Percentiles rank a stretch among this genome's conserved stretches.
phyloP scores from a whole-genome alignment of 2,797 vertebrate genomes.

The Myotis findleyi region DNA sequence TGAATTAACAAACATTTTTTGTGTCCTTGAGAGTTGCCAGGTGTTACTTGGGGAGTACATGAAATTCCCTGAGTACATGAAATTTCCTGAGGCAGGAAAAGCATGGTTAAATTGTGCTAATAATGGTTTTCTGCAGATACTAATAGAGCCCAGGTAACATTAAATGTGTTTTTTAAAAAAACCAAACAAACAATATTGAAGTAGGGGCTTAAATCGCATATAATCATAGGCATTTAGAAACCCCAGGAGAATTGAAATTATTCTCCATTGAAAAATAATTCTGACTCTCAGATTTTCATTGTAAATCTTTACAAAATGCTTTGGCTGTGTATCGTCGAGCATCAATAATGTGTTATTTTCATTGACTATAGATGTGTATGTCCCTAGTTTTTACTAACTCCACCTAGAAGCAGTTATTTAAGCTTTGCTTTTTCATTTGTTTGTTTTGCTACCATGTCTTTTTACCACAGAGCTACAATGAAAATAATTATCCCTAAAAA shows the following conservation, averaged over 20 bases:
- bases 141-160: background rate
- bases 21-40: background rate
- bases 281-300: background rate
- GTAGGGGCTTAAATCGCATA: background rate
- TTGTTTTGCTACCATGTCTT: background rate
- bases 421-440: background rate
- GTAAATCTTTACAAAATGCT: background rate
- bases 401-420: conserved; percentile 27
- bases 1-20: conserved; percentile 39
- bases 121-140: background rate
- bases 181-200: background rate
- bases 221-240: conserved; percentile 33
- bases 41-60: background rate
- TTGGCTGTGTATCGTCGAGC: background rate
- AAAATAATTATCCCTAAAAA: conserved; percentile 32
- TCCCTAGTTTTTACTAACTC: background rate
- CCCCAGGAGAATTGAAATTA: background rate
- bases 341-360: conserved; percentile 37
- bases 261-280: conserved; percentile 51
- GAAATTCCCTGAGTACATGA: background rate
- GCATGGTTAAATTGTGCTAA: conserved; percentile 30
- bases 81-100: background rate
- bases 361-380: background rate
- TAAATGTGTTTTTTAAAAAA: background rate
- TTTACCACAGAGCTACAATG: background rate